These are phyloP conservation scores for Ochropleura plecta DNA, from an alignment of 2,888 invertebrate species.

Conservation along the genomic window DNA sequence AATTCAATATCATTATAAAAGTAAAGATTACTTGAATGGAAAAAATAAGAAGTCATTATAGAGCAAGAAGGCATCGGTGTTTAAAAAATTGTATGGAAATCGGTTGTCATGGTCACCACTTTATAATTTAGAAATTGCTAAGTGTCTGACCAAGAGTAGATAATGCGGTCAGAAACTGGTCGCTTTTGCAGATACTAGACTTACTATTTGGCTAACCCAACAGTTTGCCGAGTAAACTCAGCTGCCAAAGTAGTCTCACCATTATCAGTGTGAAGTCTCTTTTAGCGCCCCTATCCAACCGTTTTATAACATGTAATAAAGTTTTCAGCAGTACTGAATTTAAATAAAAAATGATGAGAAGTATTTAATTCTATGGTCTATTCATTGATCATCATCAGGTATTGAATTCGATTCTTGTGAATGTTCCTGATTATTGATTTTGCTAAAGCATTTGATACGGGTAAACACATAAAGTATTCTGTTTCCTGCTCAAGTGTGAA, in stretches of 20 bases:
- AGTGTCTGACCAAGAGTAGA: neutral
- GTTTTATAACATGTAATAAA: slow-evolving; percentile 10
- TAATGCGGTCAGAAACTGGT: slow-evolving; percentile 6
- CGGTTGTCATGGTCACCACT: neutral
- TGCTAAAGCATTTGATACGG: slow-evolving; percentile 24
- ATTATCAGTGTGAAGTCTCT: slow-evolving; percentile 20
- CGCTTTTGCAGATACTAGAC: slow-evolving; percentile 21
- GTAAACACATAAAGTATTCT: neutral
- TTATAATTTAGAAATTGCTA: neutral
- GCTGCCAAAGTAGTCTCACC: neutral
- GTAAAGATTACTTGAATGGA: neutral
- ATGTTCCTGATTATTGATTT: neutral
- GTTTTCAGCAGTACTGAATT: slow-evolving; percentile 5
- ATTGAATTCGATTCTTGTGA: slow-evolving; percentile 1
- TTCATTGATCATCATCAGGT: neutral
- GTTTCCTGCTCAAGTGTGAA: neutral
- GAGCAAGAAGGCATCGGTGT: neutral
- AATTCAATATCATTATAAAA: too few relatives aligned
- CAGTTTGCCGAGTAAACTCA: neutral
- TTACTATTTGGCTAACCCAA: neutral
- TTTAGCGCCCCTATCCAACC: slow-evolving; percentile 32
- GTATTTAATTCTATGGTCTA: neutral
- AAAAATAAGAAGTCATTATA: neutral
- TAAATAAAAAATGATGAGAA: slow-evolving; percentile 5
- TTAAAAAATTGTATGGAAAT: neutral